Base-by-base conservation (phyloP, 2,888 invertebrate genomes). In the Girardia tigrina region DNA sequence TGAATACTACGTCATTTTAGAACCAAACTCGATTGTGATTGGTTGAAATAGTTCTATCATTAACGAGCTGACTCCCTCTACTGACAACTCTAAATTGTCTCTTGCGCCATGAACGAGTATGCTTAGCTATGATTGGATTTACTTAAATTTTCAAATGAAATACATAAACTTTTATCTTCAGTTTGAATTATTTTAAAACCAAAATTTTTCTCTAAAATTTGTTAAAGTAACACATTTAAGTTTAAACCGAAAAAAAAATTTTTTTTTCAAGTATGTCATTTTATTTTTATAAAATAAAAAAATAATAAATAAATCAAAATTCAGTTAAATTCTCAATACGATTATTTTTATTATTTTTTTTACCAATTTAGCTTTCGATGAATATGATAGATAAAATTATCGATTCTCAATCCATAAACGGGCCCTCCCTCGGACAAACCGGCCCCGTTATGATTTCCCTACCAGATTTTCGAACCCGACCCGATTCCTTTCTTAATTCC, bases 131-230 rank as follows among this genome's bases (percentile, higher is more conserved):
- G 56, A 56, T 56, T 56, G 56, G 56, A 56, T 56, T 56, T 56
- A n/a, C 8, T 56, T 56, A 56, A 56, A 56, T 56, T 56, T 56
- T 56, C 56, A 56, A 56, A 56, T 56, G n/a, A 56, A 56, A 56
- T 56, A 56, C 56, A 56, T 56, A 56, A 56, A 56, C 56, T 56
- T 56, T 56, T 56, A 56, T 56, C 56, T 56, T 56, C 56, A 56
- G 56, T 56, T 56, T 56, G 56, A 56, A 56, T 56, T 56, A 56
- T 56, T 56, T 56, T 56, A 56, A 56, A 56, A 56, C 4, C 56
- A 4, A 56, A 56, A 56, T 20, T 56, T 56, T 56, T 56, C 56
- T 4, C n/a, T 20, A 56, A 56, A 56, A 20, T 36, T 56, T 56
- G 56, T 56, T 56, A 23, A 56, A 56, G 56, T 56, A 56, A 56